Conservation (phyloP, 2,113 vertebrate genomes). For the Heteronetta atricapilla region DNA sequence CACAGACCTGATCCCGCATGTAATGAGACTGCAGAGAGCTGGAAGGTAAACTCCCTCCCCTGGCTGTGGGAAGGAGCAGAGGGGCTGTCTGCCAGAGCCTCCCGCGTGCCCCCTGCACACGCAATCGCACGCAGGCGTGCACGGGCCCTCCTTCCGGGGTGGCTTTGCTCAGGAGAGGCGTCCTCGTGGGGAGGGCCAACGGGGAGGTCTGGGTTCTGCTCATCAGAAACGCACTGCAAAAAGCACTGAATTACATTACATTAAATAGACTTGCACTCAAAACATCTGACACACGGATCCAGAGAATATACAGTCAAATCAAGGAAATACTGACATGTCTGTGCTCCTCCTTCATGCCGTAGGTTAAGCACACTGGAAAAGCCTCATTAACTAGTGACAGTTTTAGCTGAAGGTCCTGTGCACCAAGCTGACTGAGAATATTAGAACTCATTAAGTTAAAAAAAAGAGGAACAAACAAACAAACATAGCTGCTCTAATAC, state of each 20-base stretch:
- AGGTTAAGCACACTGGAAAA: slow-evolving; percentile 38
- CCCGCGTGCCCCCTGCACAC: neutral
- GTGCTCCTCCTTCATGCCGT: neutral
- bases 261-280: neutral
- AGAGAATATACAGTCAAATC: neutral
- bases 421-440: slow-evolving; percentile 15
- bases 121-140: neutral
- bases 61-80: slow-evolving; percentile 10
- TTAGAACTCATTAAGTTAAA: slow-evolving; percentile 45
- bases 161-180: neutral
- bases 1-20: slow-evolving; percentile 74
- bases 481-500: slow-evolving; percentile 7
- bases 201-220: neutral
- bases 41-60: slow-evolving; percentile 30
- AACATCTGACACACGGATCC: neutral
- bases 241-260: neutral
- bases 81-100: slow-evolving; percentile 27
- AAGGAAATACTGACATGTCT: neutral
- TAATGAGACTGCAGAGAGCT: slow-evolving; percentile 75
- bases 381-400: slow-evolving; percentile 33
- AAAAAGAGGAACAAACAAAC: neutral
- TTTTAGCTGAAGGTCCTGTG: neutral
- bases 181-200: neutral
- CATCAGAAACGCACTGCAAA: neutral
- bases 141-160: neutral